Evolutionary conservation across 2,113 vertebrate genomes (phyloP).

Genomic region (Larimichthys crocea): DNA sequence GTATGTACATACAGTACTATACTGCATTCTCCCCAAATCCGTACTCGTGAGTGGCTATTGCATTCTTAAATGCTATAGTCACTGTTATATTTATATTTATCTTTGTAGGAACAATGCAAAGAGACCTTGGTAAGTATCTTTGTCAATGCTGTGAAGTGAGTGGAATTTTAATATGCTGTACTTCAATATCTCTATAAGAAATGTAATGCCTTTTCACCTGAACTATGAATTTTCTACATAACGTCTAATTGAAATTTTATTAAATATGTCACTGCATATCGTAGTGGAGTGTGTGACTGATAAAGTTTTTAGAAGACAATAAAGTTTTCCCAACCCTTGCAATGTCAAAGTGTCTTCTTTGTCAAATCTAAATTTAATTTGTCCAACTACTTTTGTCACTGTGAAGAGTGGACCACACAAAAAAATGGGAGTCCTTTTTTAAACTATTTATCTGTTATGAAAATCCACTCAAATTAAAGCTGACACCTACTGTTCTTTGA

Average conservation of each 20-base stretch:
- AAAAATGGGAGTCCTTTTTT: neutral
- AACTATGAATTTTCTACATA: neutral
- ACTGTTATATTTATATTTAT: neutral
- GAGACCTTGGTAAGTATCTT: neutral
- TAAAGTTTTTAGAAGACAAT: neutral
- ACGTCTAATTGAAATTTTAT: neutral
- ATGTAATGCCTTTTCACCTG: neutral
- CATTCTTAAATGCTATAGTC: neutral
- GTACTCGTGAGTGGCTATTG: neutral
- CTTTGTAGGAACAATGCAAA: neutral
- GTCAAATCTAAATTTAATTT: conserved; percentile 3
- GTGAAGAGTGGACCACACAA: neutral
- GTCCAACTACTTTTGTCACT: conserved; percentile 2
- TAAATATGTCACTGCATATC: neutral
- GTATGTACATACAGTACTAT: neutral
- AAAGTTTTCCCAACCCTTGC: neutral
- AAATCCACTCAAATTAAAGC: conserved; percentile 37
- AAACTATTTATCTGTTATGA: conserved; percentile 5
- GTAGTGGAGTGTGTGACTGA: neutral
- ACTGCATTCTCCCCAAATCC: neutral
- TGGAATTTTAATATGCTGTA: neutral
- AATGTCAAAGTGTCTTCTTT: conserved; percentile 7
- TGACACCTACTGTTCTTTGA: conserved; percentile 33
- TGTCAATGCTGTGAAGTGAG: neutral
- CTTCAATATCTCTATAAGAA: no score